A percentile compares a stretch with the other conserved stretches of the same genome.
Conservation (phyloP, 2,888 invertebrate species). For the Drosophila rubida region DNA sequence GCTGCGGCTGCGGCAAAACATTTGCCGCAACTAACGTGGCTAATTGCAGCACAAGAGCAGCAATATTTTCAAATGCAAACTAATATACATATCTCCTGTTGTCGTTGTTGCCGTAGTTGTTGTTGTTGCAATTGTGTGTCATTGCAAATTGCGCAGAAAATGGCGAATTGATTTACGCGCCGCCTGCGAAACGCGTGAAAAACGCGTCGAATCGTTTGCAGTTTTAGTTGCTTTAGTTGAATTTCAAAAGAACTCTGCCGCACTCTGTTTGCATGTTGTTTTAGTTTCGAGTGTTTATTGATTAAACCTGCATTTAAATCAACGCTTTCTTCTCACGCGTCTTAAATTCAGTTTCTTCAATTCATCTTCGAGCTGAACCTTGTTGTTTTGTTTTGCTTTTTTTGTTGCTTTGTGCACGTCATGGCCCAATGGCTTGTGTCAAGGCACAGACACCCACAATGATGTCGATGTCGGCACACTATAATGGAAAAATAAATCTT, state of each 20-base stretch:
- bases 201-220: background rate
- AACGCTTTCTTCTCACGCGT: slow-evolving; percentile 14
- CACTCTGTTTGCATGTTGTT: too few relatives aligned
- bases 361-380: slow-evolving; percentile 36
- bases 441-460: slow-evolving; percentile 76
- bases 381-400: slow-evolving; percentile 5
- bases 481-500: slow-evolving; percentile 78
- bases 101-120: too few relatives aligned
- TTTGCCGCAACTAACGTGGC: background rate
- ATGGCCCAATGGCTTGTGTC: slow-evolving; percentile 69
- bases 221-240: background rate
- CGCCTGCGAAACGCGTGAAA: background rate
- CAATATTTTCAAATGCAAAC: too few relatives aligned
- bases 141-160: background rate
- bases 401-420: slow-evolving; percentile 60
- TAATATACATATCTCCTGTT: too few relatives aligned
- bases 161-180: background rate
- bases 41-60: background rate
- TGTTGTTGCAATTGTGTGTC: too few relatives aligned
- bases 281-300: background rate
- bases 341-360: slow-evolving; percentile 10
- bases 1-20: slow-evolving; percentile 18
- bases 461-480: slow-evolving; percentile 67
- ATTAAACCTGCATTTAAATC: background rate
- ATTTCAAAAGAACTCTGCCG: background rate